Evolutionary conservation across 2,113 vertebrate species (phyloP).

Genomic region (Apteryx owenii): DNA sequence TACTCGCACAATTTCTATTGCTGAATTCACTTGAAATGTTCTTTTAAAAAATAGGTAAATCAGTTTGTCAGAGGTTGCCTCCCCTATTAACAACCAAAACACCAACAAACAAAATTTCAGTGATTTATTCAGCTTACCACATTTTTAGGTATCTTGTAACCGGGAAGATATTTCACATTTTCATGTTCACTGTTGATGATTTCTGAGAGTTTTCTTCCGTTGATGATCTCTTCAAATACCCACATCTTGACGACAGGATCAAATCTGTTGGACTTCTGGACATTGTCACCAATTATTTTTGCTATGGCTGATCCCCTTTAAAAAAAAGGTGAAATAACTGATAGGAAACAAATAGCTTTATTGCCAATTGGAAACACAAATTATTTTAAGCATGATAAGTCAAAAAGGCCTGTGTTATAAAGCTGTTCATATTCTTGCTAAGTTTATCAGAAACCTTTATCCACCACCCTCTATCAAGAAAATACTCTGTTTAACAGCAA

Average conservation of each 20-base stretch:
- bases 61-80: neutral
- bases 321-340: neutral
- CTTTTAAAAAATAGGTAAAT: neutral
- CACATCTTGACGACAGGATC: slow-evolving; percentile 85
- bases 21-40: neutral
- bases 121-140: slow-evolving; percentile 74
- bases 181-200: slow-evolving; percentile 87
- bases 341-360: neutral
- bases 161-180: slow-evolving; percentile 87
- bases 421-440: neutral
- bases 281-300: slow-evolving; percentile 85
- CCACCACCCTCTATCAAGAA: neutral
- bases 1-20: neutral
- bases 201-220: slow-evolving; percentile 81
- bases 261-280: slow-evolving; percentile 79
- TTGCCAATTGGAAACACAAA: neutral
- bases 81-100: neutral
- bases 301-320: slow-evolving; percentile 84
- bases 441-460: neutral
- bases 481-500: neutral
- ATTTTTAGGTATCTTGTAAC: slow-evolving; percentile 83
- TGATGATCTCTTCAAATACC: slow-evolving; percentile 85
- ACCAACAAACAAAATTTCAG: neutral
- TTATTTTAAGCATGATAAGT: neutral
- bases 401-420: neutral